phyloP scores from a whole-genome alignment of 1,140 invertebrate genomes.

The Drosophila bifasciata region DNA sequence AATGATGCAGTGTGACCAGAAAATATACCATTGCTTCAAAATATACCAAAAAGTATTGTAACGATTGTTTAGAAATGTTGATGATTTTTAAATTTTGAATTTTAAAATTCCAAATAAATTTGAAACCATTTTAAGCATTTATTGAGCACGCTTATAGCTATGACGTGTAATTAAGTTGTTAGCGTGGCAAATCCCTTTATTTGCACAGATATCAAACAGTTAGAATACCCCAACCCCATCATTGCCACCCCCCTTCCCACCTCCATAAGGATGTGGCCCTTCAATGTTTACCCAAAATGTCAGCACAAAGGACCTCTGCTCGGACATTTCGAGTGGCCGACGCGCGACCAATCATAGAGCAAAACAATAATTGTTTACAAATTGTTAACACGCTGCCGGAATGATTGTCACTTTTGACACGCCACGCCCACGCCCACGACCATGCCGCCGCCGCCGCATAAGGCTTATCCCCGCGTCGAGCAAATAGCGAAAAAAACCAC shows the following conservation, averaged over 20 bases:
- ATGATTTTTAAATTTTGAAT: no score
- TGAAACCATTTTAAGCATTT: no score
- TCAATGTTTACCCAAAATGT: conserved; percentile 65
- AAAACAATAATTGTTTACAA: conserved; percentile 83
- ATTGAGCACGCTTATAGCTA: no score
- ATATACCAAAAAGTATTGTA: no score
- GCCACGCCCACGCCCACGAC: conserved; percentile 57
- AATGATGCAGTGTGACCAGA: no score
- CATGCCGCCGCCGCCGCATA: conserved; percentile 49
- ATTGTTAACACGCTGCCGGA: conserved; percentile 73
- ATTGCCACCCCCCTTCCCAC: conserved; percentile 8
- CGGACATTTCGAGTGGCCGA: conserved; percentile 59
- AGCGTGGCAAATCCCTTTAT: no score
- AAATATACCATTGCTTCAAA: no score
- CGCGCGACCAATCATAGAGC: conserved; percentile 74
- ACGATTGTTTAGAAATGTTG: no score
- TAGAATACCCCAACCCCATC: background rate
- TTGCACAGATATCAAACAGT: no score
- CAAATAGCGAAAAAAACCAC: conserved; percentile 66
- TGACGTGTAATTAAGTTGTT: no score
- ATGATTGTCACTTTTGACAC: conserved; percentile 80
- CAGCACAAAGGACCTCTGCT: conserved; percentile 47
- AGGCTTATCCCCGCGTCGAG: conserved; percentile 47
- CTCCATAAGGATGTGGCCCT: conserved; percentile 15
- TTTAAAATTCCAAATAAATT: no score